Evolutionary conservation across 2,797 vertebrate species (phyloP), one percentile per base, ranked within the genome.

Genomic region (Falco columbarius): DNA sequence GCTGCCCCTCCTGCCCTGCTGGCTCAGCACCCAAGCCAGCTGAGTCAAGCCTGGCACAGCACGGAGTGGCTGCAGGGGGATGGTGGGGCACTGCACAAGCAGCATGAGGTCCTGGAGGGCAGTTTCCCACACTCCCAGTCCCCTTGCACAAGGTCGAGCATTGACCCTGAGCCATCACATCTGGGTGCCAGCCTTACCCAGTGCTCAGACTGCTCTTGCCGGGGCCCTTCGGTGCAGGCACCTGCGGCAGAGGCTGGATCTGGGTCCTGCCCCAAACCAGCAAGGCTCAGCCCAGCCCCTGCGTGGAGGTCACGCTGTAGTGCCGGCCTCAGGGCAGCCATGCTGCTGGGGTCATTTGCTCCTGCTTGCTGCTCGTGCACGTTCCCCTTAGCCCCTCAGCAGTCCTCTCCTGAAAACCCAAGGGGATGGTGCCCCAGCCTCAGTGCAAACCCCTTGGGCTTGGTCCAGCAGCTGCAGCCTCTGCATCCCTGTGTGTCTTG

Each of bases 61-160:
- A 12, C 5, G 3, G 14, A 7, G 14, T 4, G 0, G 2, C 63
- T 32, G 68, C n/a, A 30, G 46, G 55, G 82, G 62, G 26, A n/a
- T 10, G 4, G 5, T 3, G 4, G 42, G 67, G 21, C 6, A 6
- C n/a, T 65, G 59, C 30, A 6, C 44, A 38, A 20, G 32, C 0
- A 0, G 30, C 32, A 27, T 1, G 4, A 46, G 65, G 36, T 23
- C 51, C 49, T 0, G 0, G 21, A 5, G 71, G 52, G 52, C 72
- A 32, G 20, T 7, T 90, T 90, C 87, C 58, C 93, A 67, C 34
- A 2, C 5, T 20, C 7, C 47, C 12, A 0, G n/a, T 17, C 54
- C 23, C 6, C 8, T 5, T 10, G 3, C 27, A 29, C 30, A 3
- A 18, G 56, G 79, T 1, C 12, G 2, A 58, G 10, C 17, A 0